Conservation (phyloP, 2,888 invertebrate species). For the Macrosoma leucophasiata region DNA sequence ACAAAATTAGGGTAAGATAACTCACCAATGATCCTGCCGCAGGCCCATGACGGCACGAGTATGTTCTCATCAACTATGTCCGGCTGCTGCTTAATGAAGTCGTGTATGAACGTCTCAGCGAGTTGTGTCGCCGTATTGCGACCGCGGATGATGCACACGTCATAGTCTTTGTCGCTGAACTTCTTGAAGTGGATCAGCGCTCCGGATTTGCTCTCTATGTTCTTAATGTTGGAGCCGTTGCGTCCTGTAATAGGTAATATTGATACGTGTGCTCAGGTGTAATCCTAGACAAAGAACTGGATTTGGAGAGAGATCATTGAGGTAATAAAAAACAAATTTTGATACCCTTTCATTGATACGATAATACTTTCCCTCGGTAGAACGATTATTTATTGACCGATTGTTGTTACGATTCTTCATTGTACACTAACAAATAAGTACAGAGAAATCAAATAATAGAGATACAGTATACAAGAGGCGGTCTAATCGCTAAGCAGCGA, state of each 20-base stretch:
- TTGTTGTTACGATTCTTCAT: too few species aligned
- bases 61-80: conserved; percentile 80
- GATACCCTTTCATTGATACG: too few species aligned
- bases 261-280: neutral
- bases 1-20: too few species aligned
- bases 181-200: conserved; percentile 75
- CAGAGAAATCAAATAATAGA: too few species aligned
- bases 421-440: too few species aligned
- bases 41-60: conserved; percentile 78
- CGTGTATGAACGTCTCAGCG: conserved; percentile 81
- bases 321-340: too few species aligned
- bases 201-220: conserved; percentile 82
- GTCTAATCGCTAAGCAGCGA: too few species aligned
- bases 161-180: conserved; percentile 73
- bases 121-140: conserved; percentile 78
- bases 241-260: conserved; percentile 63
- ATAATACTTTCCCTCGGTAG: too few species aligned
- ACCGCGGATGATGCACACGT: conserved; percentile 84
- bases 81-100: conserved; percentile 82
- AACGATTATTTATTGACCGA: too few species aligned
- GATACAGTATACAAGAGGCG: too few species aligned
- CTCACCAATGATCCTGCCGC: conserved; percentile 83
- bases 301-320: too few species aligned
- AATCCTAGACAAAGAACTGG: too few species aligned
- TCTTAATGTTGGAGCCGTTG: conserved; percentile 84